Base-by-base conservation (phyloP, 2,113 vertebrate genomes). In the Gasterosteus aculeatus region DNA sequence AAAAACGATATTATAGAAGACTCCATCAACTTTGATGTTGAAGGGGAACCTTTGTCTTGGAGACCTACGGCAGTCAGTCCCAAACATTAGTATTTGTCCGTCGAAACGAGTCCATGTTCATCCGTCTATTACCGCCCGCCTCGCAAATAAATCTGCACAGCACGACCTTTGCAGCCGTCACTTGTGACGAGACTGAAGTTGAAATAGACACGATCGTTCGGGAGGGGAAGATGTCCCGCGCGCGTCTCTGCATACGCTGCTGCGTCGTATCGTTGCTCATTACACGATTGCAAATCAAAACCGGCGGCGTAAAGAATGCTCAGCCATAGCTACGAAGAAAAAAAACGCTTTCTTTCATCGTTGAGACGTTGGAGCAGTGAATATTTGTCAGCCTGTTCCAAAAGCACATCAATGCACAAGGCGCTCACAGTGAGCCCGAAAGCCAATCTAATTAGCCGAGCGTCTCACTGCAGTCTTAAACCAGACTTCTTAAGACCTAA, bases 381-480 rank as follows among this genome's bases (percentile, higher is more conserved):
- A 66, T 87, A 72, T 84, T 89, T 86, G 85, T 88, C 87, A 87
- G 77, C 79, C 80, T 41, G 12, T 84, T 88, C 70, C 60, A 80
- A 85, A 72, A 72, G 88, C 82, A 88, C 86, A 81, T 85, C 77
- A 84, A 66, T 67, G 78, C 83, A 88, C 82, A 83, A 87, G 77
- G 72, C 85, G 77, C 80, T 72, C 85, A 71, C 80, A 83, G 58
- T 12, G 82, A 19, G 81, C 77, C 80, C 69, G 69, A 77, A 83
- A 85, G 87, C 88, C 85, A 85, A 89, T 87, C 90, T 88, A 90
- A 93, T 93, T 90, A 93, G 88, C 80, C 84, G 78, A 80, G 84
- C 72, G 75, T 88, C 80, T 90, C 74, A 54, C 81, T 83, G 60
- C 80, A 62, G 73, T 77, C 80, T 77, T 82, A 79, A 89, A 89